Evolutionary conservation across 2,888 invertebrate genomes (phyloP).

Genomic region (Noctua comes): DNA sequence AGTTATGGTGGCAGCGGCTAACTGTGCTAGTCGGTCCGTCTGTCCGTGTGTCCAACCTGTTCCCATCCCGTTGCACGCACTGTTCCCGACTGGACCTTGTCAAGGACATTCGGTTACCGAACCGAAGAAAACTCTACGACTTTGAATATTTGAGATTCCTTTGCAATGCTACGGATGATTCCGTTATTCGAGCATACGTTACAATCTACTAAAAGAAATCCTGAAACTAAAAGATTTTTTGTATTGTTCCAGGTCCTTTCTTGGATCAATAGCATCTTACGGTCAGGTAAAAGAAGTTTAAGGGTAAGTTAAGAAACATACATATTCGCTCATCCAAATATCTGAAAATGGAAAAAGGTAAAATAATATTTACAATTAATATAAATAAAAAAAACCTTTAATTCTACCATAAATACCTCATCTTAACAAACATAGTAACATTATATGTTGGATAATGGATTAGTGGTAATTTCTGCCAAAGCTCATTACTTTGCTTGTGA

Average conservation of each 20-base stretch:
- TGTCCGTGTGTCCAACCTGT: constrained; percentile 82
- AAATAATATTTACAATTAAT: not conserved
- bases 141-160: constrained; percentile 45
- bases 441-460: not conserved
- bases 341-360: not conserved
- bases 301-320: constrained; percentile 44
- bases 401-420: not conserved
- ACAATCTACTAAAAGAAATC: not conserved
- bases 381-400: not conserved
- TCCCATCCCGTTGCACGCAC: constrained; percentile 81
- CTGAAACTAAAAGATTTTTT: constrained; percentile 17
- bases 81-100: constrained; percentile 78
- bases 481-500: constrained; percentile 17
- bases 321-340: not conserved
- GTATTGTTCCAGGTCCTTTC: constrained; percentile 45
- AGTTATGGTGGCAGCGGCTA: constrained; percentile 91
- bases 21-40: constrained; percentile 86
- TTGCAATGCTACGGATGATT: not conserved
- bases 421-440: not conserved
- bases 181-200: not conserved
- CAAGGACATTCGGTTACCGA: constrained; percentile 73
- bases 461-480: constrained; percentile 19
- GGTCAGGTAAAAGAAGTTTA: constrained; percentile 39
- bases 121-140: constrained; percentile 33
- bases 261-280: not conserved